Percentiles rank a stretch among this genome's conserved stretches.
Conservation (phyloP, 2,113 vertebrate species). For the Chloropsis cyanopogon region DNA sequence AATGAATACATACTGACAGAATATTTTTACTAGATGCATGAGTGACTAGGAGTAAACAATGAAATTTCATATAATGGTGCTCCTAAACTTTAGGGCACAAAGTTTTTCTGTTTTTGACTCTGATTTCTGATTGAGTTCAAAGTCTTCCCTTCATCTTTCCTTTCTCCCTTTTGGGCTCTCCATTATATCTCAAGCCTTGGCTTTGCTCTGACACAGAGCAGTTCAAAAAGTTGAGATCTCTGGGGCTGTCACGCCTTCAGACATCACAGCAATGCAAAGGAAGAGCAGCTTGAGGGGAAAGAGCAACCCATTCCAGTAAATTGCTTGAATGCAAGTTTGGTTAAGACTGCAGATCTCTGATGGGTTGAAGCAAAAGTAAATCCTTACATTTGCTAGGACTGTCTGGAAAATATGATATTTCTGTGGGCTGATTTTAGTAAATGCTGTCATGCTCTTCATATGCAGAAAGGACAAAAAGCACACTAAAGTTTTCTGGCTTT, state of each 20-base stretch:
- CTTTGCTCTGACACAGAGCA: not conserved
- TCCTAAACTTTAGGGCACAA: not conserved
- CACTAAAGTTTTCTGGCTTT: slow-evolving; percentile 5
- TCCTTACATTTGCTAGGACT: not conserved
- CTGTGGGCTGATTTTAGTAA: not conserved
- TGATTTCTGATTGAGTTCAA: not conserved
- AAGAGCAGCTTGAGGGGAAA: not conserved
- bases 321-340: not conserved
- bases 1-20: not conserved
- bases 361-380: not conserved
- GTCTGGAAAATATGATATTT: not conserved
- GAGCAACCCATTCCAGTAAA: not conserved
- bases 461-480: not conserved
- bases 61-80: not conserved
- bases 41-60: not conserved
- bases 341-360: not conserved
- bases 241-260: not conserved
- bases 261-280: not conserved
- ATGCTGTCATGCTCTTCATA: not conserved
- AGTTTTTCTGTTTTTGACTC: not conserved
- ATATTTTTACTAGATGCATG: rapidly evolving
- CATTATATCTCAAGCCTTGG: not conserved
- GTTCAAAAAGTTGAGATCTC: not conserved
- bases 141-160: not conserved
- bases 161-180: not conserved